Conservation (phyloP, 2,797 vertebrate genomes). For the Hoplostethus atlanticus region DNA sequence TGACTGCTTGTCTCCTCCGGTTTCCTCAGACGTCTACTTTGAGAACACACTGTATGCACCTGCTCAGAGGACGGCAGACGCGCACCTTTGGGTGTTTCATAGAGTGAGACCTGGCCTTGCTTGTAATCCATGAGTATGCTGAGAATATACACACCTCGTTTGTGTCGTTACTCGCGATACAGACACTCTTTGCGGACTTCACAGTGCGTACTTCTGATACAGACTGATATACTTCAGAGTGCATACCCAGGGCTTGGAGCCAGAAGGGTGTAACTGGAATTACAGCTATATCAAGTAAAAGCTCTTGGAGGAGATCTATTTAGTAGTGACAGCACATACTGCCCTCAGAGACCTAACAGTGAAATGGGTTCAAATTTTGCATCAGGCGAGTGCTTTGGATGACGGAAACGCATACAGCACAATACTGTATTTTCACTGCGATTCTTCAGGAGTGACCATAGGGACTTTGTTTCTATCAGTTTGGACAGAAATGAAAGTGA, state of each 20-base stretch:
- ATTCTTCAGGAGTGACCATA: no score
- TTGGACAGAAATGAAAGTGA: no score
- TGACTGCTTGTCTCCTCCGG: conserved; percentile 76
- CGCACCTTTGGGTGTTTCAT: conserved; percentile 11
- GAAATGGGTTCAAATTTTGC: no score
- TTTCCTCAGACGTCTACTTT: conserved; percentile 65
- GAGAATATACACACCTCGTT: not conserved
- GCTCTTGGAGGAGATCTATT: no score
- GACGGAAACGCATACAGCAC: no score
- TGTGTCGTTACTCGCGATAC: not conserved
- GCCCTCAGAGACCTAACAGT: no score
- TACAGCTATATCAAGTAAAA: no score
- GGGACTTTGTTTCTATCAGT: no score
- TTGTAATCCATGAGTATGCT: not conserved
- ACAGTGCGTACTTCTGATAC: not conserved
- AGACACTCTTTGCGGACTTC: not conserved
- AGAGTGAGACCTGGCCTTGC: not conserved
- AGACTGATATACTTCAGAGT: not conserved
- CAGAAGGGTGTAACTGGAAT: not conserved
- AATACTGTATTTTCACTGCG: no score
- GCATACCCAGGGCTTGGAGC: not conserved
- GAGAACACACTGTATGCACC: conserved; percentile 38
- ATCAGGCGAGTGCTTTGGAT: no score
- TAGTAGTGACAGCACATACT: no score
- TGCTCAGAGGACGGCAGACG: conserved; percentile 24